Evolutionary conservation across 2,888 invertebrate species (phyloP).

Genomic region (Autographa pulchrina): DNA sequence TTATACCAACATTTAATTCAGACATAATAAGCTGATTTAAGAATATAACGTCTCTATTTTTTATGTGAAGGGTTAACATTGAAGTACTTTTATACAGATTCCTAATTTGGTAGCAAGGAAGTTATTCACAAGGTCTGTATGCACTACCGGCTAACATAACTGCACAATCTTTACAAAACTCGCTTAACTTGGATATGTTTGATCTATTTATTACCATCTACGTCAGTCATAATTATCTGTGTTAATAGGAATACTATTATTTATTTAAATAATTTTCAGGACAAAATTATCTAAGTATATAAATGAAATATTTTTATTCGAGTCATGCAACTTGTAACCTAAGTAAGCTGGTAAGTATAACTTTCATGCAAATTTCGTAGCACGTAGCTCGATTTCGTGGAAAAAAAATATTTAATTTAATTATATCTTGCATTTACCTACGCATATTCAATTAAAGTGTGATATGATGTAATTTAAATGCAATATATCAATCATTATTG

Average conservation of each 20-base stretch:
- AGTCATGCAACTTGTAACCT: too few relatives aligned
- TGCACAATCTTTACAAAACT: not conserved
- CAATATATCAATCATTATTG: too few relatives aligned
- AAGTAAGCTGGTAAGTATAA: too few relatives aligned
- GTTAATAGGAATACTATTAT: not conserved
- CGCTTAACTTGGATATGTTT: not conserved
- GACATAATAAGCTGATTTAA: too few relatives aligned
- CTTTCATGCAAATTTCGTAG: not conserved
- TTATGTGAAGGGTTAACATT: not conserved
- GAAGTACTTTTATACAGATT: not conserved
- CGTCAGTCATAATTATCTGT: not conserved
- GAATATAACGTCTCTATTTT: too few relatives aligned
- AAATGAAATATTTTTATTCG: too few relatives aligned
- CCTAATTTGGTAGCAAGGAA: slow-evolving; percentile 2
- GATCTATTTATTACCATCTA: not conserved
- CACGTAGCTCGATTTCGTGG: not conserved
- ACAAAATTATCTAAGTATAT: not conserved
- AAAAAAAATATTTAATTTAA: too few relatives aligned
- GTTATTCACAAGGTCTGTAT: slow-evolving; percentile 1
- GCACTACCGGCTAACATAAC: not conserved
- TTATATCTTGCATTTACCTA: too few relatives aligned
- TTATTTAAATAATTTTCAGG: too few relatives aligned
- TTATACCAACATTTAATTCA: too few relatives aligned
- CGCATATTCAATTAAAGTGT: too few relatives aligned
- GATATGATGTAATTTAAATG: too few relatives aligned